Conservation (phyloP, 2,797 vertebrate genomes). For the Neoniphon sammara region DNA sequence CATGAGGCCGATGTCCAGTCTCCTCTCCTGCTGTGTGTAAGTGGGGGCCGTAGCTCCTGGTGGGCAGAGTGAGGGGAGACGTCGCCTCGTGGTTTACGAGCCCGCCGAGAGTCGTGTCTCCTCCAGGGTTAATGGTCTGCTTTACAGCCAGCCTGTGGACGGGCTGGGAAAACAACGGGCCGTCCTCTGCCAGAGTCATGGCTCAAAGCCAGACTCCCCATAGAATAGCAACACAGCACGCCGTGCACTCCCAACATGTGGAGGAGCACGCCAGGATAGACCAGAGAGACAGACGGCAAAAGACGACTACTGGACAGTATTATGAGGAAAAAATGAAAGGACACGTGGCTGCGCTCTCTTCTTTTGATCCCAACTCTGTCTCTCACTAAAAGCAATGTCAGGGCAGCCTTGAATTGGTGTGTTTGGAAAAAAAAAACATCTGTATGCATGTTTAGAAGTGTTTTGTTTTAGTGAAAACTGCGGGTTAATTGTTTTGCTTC, state of each 20-base stretch:
- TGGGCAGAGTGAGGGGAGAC: slow-evolving; percentile 75
- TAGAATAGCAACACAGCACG: slow-evolving; percentile 34
- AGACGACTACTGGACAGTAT: background rate
- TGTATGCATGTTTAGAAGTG: background rate
- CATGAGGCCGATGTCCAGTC: slow-evolving; percentile 17
- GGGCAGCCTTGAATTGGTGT: background rate
- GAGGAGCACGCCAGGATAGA: slow-evolving; percentile 1
- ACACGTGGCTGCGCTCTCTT: background rate
- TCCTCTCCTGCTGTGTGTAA: slow-evolving; percentile 14
- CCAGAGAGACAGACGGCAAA: background rate
- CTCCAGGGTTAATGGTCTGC: slow-evolving; percentile 70
- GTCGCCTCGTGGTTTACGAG: slow-evolving; percentile 70
- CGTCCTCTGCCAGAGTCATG: slow-evolving; percentile 36
- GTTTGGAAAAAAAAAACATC: background rate
- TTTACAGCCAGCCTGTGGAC: slow-evolving; percentile 64
- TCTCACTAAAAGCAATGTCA: background rate
- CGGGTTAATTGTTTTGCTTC: too few species aligned
- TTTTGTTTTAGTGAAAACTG: background rate
- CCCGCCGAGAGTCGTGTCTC: slow-evolving; percentile 66
- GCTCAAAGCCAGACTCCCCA: slow-evolving; percentile 50
- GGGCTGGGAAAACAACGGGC: slow-evolving; percentile 55
- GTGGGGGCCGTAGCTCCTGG: slow-evolving; percentile 38
- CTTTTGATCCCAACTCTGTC: background rate
- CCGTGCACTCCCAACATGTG: slow-evolving; percentile 1
- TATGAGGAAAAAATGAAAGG: background rate